phyloP scores from a whole-genome alignment of 2,888 invertebrate species.

The Drosophila emarginata region DNA sequence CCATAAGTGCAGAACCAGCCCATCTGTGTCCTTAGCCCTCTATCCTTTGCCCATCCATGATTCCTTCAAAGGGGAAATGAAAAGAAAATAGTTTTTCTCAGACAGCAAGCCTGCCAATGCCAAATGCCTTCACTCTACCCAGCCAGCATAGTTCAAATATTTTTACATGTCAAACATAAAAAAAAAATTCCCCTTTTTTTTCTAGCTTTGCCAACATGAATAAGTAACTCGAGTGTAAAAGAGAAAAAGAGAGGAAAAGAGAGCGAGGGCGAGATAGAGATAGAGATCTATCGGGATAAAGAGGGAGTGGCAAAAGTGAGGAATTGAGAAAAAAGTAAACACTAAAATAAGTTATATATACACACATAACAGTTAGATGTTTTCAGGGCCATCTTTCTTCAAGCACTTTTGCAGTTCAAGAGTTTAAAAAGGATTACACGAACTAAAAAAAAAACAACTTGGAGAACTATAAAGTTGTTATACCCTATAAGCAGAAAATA shows the following conservation, averaged over 20 bases:
- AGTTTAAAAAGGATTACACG: slow-evolving; percentile 28
- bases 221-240: background rate
- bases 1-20: slow-evolving; percentile 47
- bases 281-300: background rate
- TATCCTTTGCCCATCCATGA: slow-evolving; percentile 19
- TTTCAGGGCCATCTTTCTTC: slow-evolving; percentile 29
- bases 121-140: slow-evolving; percentile 26
- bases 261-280: background rate
- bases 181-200: slow-evolving; percentile 17
- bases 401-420: slow-evolving; percentile 31
- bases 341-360: slow-evolving; percentile 49
- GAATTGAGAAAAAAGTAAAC: slow-evolving; percentile 31
- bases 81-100: slow-evolving; percentile 69
- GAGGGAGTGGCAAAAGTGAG: background rate
- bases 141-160: slow-evolving; percentile 40
- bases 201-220: slow-evolving; percentile 24
- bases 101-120: slow-evolving; percentile 50
- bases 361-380: slow-evolving; percentile 16
- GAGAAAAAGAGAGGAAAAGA: background rate
- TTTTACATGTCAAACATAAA: slow-evolving; percentile 39
- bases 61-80: slow-evolving; percentile 46
- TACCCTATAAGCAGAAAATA: background rate
- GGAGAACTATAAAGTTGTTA: background rate
- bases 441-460: slow-evolving; percentile 13
- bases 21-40: background rate